Percentiles rank a stretch among this genome's conserved stretches.
Evolutionary conservation across 2,797 vertebrate genomes (phyloP).

Genomic region (Acipenser oxyrinchus): DNA sequence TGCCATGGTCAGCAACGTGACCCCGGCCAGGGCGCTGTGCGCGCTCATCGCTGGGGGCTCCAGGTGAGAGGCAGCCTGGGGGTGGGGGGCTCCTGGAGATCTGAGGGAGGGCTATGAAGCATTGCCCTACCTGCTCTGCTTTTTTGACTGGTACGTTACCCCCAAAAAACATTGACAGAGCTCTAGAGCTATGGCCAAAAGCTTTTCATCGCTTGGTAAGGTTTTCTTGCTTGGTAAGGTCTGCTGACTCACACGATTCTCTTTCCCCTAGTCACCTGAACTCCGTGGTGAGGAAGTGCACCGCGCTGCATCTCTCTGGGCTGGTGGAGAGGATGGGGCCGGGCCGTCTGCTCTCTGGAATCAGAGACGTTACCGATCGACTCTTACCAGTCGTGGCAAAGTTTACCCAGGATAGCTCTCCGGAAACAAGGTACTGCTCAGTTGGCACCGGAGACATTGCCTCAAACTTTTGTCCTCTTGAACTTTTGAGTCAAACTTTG

Average conservation of each 20-base stretch:
- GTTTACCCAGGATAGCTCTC: constrained; percentile 81
- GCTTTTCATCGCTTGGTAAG: too few species aligned
- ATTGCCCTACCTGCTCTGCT: background rate
- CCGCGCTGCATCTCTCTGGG: constrained; percentile 73
- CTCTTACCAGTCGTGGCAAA: constrained; percentile 70
- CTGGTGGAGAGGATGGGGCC: constrained; percentile 71
- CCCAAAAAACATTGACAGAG: too few species aligned
- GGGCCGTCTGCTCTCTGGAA: constrained; percentile 65
- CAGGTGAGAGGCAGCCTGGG: constrained; percentile 53
- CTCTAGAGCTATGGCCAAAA: too few species aligned
- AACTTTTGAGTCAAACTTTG: background rate
- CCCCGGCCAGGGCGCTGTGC: constrained; percentile 69
- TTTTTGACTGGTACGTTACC: background rate
- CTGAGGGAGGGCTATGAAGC: background rate
- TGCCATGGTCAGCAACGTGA: constrained; percentile 86
- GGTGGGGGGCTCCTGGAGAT: background rate
- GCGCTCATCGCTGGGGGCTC: constrained; percentile 81
- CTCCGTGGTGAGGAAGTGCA: constrained; percentile 72
- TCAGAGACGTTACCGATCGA: constrained; percentile 67
- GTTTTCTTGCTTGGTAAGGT: too few species aligned
- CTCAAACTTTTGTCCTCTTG: too few species aligned
- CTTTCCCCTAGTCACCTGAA: constrained; percentile 69
- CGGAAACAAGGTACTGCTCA: constrained; percentile 67
- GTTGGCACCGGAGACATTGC: too few species aligned
- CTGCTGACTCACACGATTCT: background rate